Base-by-base conservation (phyloP, 2,888 invertebrate genomes). In the Cephus sareptanus region DNA sequence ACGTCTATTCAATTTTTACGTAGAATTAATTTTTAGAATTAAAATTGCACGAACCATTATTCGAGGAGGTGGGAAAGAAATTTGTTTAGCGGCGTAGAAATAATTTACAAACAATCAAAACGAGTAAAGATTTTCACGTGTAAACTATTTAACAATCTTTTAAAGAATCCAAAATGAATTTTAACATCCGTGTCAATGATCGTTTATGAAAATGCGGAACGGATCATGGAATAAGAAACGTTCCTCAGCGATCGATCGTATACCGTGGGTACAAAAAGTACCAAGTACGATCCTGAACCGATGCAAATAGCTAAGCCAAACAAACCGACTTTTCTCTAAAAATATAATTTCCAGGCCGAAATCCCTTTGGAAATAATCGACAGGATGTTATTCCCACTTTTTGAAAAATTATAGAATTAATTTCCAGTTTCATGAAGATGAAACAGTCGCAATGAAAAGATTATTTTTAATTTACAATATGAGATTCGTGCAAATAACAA, bases 261-360 rank as follows among this genome's bases (percentile, higher is more conserved):
- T 71, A 13, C 1, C 12, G 13, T 13, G 71, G 69, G n/a, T n/a
- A 33, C 74, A 30, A 40, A 9, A 35, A 69, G 71, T 74, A 12
- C 13, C 9, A 34, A 68, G 33, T 78, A 82, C 88, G 73, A 34
- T 79, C 79, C 87, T 88, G 86, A 70, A 9, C 71, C 80, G 80
- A 83, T 85, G 84, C 87, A 85, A 87, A 88, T 86, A 88, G 85
- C 87, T 83, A 86, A 89, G 86, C 84, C 85, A 88, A 88, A 89
- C 86, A 89, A 89, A 89, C 87, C 84, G 79, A 80, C 83, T 84
- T 85, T 82, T 79, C 79, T 84, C 87, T 83, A 87, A 87, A 87
- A 88, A 88, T 87, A 85, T 77, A 69, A 75, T 76, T 77, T 77
- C 34, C 73, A 73, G 74, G 34, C 13, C 68, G n/a, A 73, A 12